These are phyloP conservation scores for Ophonus ardosiacus DNA, from an alignment of 2,888 invertebrate species.

Conservation along the genomic window DNA sequence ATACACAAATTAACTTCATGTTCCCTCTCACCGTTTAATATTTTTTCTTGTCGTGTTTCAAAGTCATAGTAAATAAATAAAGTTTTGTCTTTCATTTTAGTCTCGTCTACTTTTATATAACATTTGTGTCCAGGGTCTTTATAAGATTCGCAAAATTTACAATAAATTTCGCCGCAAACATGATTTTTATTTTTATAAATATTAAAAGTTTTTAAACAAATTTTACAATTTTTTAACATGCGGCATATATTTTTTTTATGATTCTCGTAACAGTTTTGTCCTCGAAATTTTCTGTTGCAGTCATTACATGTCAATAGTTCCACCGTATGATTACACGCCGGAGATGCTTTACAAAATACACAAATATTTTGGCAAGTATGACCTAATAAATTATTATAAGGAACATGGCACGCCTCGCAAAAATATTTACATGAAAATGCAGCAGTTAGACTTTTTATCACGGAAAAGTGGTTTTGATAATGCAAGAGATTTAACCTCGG, in stretches of 20 bases:
- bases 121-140: slow-evolving; percentile 14
- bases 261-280: slow-evolving; percentile 23
- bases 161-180: slow-evolving; percentile 17
- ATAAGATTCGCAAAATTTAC: not conserved
- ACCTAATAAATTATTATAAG: slow-evolving; percentile 64
- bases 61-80: too few species aligned
- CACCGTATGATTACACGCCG: slow-evolving; percentile 47
- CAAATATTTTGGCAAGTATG: slow-evolving; percentile 61
- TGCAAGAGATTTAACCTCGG: too few species aligned
- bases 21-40: not conserved
- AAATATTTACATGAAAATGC: slow-evolving; percentile 67
- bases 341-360: slow-evolving; percentile 44
- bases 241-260: not conserved
- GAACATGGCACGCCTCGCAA: slow-evolving; percentile 67
- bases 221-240: not conserved
- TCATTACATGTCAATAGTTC: not conserved
- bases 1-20: too few species aligned
- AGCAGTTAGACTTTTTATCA: slow-evolving; percentile 65
- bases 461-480: slow-evolving; percentile 7
- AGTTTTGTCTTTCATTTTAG: not conserved
- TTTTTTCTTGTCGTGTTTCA: not conserved
- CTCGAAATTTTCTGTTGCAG: slow-evolving; percentile 12
- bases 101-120: not conserved
- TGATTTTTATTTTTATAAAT: not conserved
- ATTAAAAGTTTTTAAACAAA: slow-evolving; percentile 2